Conservation (phyloP, 37 sponge, comb jelly and placozoan species). For the Cliona cf. orientalis region DNA sequence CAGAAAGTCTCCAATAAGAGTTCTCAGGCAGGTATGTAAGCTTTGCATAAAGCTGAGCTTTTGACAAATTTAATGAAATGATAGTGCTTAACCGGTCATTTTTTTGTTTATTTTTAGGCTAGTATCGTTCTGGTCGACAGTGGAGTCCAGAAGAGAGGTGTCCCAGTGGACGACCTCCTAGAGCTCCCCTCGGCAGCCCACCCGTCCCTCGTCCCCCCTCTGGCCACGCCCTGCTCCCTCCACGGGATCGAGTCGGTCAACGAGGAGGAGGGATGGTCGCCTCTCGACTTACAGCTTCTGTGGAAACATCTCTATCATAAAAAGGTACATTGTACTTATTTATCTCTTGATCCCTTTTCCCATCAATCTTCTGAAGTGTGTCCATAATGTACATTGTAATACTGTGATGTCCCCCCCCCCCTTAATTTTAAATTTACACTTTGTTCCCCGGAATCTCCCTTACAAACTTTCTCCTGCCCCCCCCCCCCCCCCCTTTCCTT, state of each 20-base stretch:
- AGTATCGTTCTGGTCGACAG: background rate
- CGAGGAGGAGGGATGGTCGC: background rate
- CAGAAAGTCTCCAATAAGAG: too few species aligned
- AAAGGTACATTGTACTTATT: background rate
- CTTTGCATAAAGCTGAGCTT: too few species aligned
- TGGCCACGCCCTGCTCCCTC: background rate
- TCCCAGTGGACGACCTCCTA: slow-evolving; percentile 2
- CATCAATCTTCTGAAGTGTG: too few species aligned
- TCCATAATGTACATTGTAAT: too few species aligned
- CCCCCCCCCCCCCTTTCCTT: too few species aligned
- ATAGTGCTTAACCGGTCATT: background rate
- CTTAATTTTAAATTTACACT: too few species aligned
- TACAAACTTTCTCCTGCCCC: too few species aligned
- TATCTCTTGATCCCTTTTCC: background rate
- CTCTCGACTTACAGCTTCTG: background rate
- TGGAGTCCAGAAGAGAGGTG: background rate
- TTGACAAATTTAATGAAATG: too few species aligned
- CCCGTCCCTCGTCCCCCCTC: background rate
- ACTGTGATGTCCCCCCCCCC: too few species aligned
- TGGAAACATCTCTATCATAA: slow-evolving; percentile 4
- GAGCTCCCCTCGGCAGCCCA: background rate
- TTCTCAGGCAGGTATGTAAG: too few species aligned
- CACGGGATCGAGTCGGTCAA: background rate
- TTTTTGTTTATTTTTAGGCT: background rate
- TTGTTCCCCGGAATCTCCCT: too few species aligned